Evolutionary conservation across 2,888 invertebrate species (phyloP), one percentile per base, ranked within the genome.

Genomic region (Folsomia manolachei): DNA sequence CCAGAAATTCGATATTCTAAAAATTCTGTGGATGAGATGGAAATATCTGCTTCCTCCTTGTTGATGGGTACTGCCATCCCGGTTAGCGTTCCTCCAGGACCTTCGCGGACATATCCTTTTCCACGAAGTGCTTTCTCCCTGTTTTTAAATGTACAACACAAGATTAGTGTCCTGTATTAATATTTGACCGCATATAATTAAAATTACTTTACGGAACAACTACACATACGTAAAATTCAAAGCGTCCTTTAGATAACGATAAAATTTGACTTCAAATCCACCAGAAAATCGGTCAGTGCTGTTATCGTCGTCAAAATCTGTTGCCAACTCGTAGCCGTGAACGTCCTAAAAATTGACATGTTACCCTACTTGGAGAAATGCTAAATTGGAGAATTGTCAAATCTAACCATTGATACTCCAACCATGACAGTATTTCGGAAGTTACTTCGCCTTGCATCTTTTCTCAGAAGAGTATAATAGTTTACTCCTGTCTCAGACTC

Each of bases 181-280:
- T 56, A 14, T 7, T 56, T 21, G 18, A 56, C 14, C 1, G 27
- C 23, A n/a, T n/a, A n/a, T n/a, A n/a, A n/a, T n/a, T n/a, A n/a
- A n/a, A n/a, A n/a, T n/a, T n/a, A n/a, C 65, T 23, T 65, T 39
- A 25, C 25, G 23, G 24, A 24, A 25, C 19, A 1, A 21, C 2
- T 61, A n/a, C n/a, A n/a, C n/a, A n/a, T 71, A 77, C 77, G 73
- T 73, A 53, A 77, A 77, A 67, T 77, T 77, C 19, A 77, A 27
- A 11, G 75, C 73, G 52, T 77, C 77, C 27, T 74, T 64, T 18
- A 75, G 23, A 60, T 69, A 75, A 64, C 73, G 63, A 51, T 51
- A 77, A 25, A 68, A 51, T 27, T 71, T 27, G 1, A 75, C 75
- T 39, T 71, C 75, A 39, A 75, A 75, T 19, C 77, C 77, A 2